A percentile compares a stretch with the other conserved stretches of the same genome.
These are phyloP conservation scores for Microtus richardsoni DNA, from an alignment of 2,113 vertebrate genomes.

Conservation along the genomic window DNA sequence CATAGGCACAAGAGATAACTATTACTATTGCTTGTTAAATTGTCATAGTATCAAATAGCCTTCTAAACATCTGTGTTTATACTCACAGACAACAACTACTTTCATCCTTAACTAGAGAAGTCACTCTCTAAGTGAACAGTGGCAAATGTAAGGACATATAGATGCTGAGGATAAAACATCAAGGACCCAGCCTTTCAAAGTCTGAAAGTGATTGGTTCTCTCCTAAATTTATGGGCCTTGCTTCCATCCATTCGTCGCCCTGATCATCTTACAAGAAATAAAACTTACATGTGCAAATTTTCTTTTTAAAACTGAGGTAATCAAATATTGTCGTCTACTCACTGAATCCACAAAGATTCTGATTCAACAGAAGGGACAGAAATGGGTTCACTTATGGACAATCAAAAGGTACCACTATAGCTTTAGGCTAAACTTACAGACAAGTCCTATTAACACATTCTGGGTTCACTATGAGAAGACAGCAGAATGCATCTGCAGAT, in stretches of 20 bases:
- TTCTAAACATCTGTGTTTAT: neutral
- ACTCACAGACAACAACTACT: neutral
- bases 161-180: neutral
- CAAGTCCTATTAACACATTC: neutral
- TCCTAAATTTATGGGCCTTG: slow-evolving; percentile 1
- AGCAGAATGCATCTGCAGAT: neutral
- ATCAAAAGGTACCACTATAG: neutral
- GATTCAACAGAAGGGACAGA: neutral
- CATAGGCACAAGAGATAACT: neutral
- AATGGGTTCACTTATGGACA: neutral
- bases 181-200: neutral
- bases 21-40: neutral
- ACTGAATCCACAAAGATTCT: neutral
- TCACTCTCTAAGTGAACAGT: neutral
- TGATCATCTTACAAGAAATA: neutral
- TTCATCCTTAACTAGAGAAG: neutral
- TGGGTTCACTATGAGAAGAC: neutral
- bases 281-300: neutral
- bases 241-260: neutral
- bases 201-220: slow-evolving; percentile 15
- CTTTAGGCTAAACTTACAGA: neutral
- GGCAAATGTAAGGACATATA: neutral
- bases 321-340: neutral
- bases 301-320: neutral
- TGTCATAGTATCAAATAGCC: neutral